These are phyloP conservation scores for Ophion slaviceki DNA, from an alignment of 2,888 invertebrate genomes.

Conservation along the genomic window DNA sequence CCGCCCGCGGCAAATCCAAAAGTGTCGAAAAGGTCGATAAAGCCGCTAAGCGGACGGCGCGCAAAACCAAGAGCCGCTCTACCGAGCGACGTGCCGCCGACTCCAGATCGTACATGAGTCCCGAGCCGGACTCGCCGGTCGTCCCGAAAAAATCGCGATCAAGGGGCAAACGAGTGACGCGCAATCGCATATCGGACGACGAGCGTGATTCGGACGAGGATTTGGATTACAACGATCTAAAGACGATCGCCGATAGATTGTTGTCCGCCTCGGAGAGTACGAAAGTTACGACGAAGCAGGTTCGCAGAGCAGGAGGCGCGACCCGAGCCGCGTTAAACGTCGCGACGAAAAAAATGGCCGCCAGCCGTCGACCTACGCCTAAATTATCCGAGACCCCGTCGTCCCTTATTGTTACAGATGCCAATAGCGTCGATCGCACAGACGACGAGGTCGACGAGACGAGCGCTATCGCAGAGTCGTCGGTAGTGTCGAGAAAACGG, in stretches of 20 bases:
- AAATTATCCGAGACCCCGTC: constrained; percentile 46
- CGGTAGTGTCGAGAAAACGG: constrained; percentile 21
- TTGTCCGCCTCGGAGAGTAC: constrained; percentile 42
- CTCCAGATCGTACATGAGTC: not conserved
- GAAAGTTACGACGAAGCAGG: not conserved
- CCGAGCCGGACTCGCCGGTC: constrained; percentile 28
- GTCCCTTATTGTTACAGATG: constrained; percentile 60
- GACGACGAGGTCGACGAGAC: constrained; percentile 8
- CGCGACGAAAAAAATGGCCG: constrained; percentile 3
- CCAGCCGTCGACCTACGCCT: not conserved
- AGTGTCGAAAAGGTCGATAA: not conserved
- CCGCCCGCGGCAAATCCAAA: not conserved
- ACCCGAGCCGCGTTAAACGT: not conserved
- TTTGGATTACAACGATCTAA: constrained; percentile 60
- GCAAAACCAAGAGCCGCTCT: not conserved
- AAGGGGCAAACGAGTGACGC: not conserved
- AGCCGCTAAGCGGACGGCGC: not conserved
- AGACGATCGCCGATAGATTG: constrained; percentile 56
- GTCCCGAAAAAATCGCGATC: constrained; percentile 30
- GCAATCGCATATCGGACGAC: constrained; percentile 25
- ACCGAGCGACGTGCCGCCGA: not conserved
- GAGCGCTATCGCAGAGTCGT: constrained; percentile 14
- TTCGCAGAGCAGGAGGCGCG: not conserved
- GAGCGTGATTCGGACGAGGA: constrained; percentile 59
- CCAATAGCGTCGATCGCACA: not conserved